Percentiles rank a stretch among this genome's conserved stretches.
Evolutionary conservation across 2,113 vertebrate species (phyloP).

Genomic region (Bubo scandiacus): DNA sequence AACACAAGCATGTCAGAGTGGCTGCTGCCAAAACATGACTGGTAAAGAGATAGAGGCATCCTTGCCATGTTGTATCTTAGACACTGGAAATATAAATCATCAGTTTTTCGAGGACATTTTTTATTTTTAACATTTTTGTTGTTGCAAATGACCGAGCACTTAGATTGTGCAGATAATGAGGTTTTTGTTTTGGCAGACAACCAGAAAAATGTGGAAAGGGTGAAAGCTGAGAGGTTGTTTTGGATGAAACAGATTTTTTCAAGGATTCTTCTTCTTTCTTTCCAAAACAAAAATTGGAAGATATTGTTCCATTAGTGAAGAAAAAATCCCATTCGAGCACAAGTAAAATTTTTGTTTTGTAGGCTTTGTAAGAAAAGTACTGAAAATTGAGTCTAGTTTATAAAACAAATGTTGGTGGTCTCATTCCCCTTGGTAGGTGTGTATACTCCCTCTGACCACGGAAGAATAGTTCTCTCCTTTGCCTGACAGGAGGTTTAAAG

Average conservation of each 20-base stretch:
- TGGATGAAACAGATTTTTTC: background rate
- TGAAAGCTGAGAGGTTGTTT: background rate
- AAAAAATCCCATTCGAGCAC: background rate
- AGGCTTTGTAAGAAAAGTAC: background rate
- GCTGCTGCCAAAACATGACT: background rate
- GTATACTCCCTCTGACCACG: background rate
- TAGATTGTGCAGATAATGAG: background rate
- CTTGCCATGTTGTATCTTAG: background rate
- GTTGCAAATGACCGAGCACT: background rate
- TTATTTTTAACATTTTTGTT: background rate
- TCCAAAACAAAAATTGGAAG: background rate
- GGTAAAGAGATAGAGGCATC: background rate
- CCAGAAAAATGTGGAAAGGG: background rate
- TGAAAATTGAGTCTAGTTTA: background rate
- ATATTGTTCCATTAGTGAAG: background rate
- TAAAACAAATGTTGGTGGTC: background rate
- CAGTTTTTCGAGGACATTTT: background rate
- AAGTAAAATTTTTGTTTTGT: background rate
- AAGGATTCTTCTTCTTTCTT: background rate
- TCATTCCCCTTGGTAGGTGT: background rate
- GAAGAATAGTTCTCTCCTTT: background rate
- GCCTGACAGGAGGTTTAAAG: background rate
- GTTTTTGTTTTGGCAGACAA: background rate
- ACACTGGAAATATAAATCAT: background rate
- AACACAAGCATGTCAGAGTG: background rate